Conservation (phyloP, 2,888 invertebrate species). For the Drosophila limbata region DNA sequence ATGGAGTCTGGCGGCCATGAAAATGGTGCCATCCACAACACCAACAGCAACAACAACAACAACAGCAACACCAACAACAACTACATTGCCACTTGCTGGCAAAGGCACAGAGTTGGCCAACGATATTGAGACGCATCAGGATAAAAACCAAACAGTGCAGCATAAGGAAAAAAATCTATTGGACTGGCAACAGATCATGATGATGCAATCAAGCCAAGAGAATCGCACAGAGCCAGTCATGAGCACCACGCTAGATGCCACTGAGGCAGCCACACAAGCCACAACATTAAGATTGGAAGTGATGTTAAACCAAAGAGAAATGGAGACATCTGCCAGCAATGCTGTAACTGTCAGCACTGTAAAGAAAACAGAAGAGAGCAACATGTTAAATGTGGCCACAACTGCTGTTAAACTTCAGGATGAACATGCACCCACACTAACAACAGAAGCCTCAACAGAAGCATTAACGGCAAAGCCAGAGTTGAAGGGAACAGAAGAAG, state of each 20-base stretch:
- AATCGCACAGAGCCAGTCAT: slow-evolving; percentile 66
- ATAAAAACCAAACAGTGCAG: slow-evolving; percentile 52
- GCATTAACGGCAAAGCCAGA: slow-evolving; percentile 14
- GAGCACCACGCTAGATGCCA: slow-evolving; percentile 69
- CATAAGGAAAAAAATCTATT: slow-evolving; percentile 79
- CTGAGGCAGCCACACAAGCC: slow-evolving; percentile 62
- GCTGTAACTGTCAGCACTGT: slow-evolving; percentile 12
- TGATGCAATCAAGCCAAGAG: slow-evolving; percentile 62
- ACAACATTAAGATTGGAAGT: slow-evolving; percentile 49
- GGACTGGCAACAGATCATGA: slow-evolving; percentile 83
- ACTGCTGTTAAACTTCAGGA: neutral
- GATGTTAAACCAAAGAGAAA: slow-evolving; percentile 15
- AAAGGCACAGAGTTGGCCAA: slow-evolving; percentile 48
- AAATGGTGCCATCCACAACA: slow-evolving; percentile 66
- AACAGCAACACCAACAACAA: slow-evolving; percentile 23
- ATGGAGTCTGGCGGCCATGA: slow-evolving; percentile 83
- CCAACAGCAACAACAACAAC: slow-evolving; percentile 19
- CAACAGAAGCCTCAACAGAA: slow-evolving; percentile 11
- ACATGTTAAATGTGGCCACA: neutral
- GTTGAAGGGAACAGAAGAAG: slow-evolving; percentile 1
- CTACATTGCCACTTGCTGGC: neutral
- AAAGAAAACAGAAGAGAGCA: slow-evolving; percentile 7
- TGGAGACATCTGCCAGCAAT: slow-evolving; percentile 24
- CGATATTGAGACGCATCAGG: slow-evolving; percentile 44
- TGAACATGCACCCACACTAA: neutral